These are phyloP conservation scores for Eretmocerus hayati DNA, from an alignment of 2,888 invertebrate genomes.

Conservation along the genomic window DNA sequence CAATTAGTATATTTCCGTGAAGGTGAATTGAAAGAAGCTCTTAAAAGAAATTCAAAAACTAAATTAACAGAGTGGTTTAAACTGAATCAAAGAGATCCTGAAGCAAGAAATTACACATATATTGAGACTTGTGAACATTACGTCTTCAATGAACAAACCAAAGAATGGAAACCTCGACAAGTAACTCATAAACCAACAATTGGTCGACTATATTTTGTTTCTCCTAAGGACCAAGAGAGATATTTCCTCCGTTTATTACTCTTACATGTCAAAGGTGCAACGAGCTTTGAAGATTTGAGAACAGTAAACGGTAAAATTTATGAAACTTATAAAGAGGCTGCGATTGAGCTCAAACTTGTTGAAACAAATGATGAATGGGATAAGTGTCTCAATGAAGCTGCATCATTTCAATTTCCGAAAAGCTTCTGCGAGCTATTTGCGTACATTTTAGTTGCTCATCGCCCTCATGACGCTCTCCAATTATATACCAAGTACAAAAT, in stretches of 20 bases:
- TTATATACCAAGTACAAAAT: conserved; percentile 15
- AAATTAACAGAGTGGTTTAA: too few species aligned
- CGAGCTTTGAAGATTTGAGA: background rate
- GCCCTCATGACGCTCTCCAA: conserved; percentile 10
- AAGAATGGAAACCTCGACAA: conserved; percentile 12
- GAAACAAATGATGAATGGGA: too few species aligned
- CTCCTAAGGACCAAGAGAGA: conserved; percentile 4
- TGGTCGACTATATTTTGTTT: conserved; percentile 17
- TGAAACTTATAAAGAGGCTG: conserved; percentile 1
- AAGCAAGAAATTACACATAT: too few species aligned
- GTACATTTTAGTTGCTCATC: conserved; percentile 14
- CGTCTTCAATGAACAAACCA: conserved; percentile 1
- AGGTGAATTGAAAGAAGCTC: too few species aligned
- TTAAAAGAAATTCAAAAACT: too few species aligned
- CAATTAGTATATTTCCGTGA: too few species aligned
- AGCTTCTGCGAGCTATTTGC: conserved; percentile 13
- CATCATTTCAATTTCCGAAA: too few species aligned
- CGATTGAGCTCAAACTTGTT: background rate
- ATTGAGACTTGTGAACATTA: too few species aligned
- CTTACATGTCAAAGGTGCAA: conserved; percentile 3
- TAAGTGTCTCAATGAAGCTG: too few species aligned
- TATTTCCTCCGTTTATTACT: background rate
- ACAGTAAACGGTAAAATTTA: background rate
- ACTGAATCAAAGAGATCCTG: too few species aligned
- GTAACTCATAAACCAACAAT: conserved; percentile 7